A percentile compares a stretch with the other conserved stretches of the same genome.
Evolutionary conservation across 2,888 invertebrate species (phyloP).

Genomic region (Eulithis prunata): DNA sequence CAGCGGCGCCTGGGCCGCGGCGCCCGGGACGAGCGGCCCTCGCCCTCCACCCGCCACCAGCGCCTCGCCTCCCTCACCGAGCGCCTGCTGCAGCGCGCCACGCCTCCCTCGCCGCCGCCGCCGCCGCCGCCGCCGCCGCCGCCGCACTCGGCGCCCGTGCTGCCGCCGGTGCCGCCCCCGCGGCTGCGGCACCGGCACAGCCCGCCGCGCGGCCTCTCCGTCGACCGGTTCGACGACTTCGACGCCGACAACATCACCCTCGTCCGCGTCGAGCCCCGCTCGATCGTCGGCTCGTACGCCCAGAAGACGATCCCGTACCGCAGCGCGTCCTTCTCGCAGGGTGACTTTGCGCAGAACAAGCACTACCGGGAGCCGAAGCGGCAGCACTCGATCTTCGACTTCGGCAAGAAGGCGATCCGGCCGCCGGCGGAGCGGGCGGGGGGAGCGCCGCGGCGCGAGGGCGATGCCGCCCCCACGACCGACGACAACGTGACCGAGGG

Average conservation of each 20-base stretch:
- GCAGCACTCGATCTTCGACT: constrained; percentile 74
- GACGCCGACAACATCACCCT: constrained; percentile 80
- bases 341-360: constrained; percentile 88
- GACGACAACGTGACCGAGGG: constrained; percentile 73
- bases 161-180: constrained; percentile 84
- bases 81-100: constrained; percentile 86
- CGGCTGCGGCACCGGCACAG: constrained; percentile 81
- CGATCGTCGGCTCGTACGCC: constrained; percentile 85
- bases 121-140: constrained; percentile 73
- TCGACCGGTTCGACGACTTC: constrained; percentile 76
- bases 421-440: constrained; percentile 51
- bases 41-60: constrained; percentile 84
- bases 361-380: constrained; percentile 68
- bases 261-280: constrained; percentile 84
- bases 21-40: constrained; percentile 79
- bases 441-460: constrained; percentile 60
- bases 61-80: constrained; percentile 93
- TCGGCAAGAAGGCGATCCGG: constrained; percentile 65
- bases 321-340: constrained; percentile 94
- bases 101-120: constrained; percentile 59
- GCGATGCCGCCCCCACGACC: constrained; percentile 60
- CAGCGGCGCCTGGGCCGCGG: constrained; percentile 89
- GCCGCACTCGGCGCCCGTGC: constrained; percentile 81
- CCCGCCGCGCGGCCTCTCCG: constrained; percentile 75
- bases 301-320: constrained; percentile 90